Conservation (phyloP, 2,113 vertebrate genomes). For the Brachirus orientalis region DNA sequence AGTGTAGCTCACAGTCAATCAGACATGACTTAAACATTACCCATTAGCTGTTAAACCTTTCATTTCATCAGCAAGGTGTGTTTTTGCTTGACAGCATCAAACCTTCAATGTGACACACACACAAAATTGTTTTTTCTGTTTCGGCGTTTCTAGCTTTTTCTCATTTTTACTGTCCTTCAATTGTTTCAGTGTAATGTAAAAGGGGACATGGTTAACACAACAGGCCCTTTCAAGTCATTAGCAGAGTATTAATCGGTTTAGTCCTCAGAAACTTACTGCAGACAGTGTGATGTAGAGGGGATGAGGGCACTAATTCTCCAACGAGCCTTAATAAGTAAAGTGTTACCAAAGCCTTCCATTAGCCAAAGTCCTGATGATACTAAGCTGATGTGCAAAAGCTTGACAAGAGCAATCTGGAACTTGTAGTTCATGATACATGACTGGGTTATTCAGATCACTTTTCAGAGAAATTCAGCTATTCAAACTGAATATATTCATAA, state of each 20-base stretch:
- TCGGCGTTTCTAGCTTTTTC: constrained; percentile 8
- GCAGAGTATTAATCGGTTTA: constrained; percentile 62
- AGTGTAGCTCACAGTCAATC: too few species aligned
- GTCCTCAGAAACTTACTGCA: constrained; percentile 57
- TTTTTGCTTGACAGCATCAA: too few species aligned
- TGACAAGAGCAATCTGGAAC: constrained; percentile 29
- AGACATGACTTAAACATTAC: background rate
- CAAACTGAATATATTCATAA: background rate
- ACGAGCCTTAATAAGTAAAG: constrained; percentile 72
- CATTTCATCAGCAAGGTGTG: too few species aligned
- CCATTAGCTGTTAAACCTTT: constrained; percentile 1
- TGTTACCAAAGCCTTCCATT: constrained; percentile 73
- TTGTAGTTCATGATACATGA: constrained; percentile 14
- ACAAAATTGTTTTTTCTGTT: background rate
- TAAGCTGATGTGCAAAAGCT: constrained; percentile 63
- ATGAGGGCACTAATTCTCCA: constrained; percentile 77
- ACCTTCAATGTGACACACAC: constrained; percentile 3
- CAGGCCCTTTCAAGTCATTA: constrained; percentile 60
- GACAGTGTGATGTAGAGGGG: constrained; percentile 64
- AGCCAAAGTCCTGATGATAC: constrained; percentile 70
- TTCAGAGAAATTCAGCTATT: constrained; percentile 12
- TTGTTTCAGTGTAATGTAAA: constrained; percentile 52
- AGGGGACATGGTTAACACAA: constrained; percentile 41
- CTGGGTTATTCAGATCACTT: constrained; percentile 4
- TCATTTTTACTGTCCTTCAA: constrained; percentile 29